Conservation (phyloP, 2,888 invertebrate species). For the Synergus japonicus region DNA sequence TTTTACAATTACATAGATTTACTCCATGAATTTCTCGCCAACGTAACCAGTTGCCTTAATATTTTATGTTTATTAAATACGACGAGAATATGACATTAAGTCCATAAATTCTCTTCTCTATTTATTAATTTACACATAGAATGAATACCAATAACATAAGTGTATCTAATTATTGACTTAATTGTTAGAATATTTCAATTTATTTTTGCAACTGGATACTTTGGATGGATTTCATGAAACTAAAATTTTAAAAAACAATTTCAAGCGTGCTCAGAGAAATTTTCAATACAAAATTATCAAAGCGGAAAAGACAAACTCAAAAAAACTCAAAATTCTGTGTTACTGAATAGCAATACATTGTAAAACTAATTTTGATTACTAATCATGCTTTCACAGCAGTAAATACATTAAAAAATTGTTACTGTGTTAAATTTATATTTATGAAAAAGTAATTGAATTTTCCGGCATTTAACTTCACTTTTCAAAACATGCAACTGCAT, state of each 20-base stretch:
- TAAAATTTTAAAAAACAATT: slow-evolving; percentile 9
- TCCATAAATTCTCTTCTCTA: not conserved
- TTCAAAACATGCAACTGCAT: too few species aligned
- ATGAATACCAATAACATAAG: not conserved
- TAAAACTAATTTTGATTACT: slow-evolving; percentile 13
- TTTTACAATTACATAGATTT: slow-evolving; percentile 35
- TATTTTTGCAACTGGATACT: not conserved
- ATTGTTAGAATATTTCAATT: not conserved
- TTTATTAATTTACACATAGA: not conserved
- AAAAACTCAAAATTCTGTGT: not conserved
- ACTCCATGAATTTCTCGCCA: not conserved
- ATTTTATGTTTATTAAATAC: not conserved
- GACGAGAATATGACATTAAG: not conserved
- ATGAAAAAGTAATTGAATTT: too few species aligned
- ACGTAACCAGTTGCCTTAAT: not conserved
- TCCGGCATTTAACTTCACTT: too few species aligned
- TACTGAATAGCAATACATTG: not conserved
- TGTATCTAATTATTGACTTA: not conserved
- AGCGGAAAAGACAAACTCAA: not conserved
- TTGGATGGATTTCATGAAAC: not conserved
- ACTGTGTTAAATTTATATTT: too few species aligned
- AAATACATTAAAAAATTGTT: too few species aligned
- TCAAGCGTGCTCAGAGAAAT: slow-evolving; percentile 7
- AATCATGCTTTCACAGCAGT: not conserved
- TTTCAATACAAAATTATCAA: slow-evolving; percentile 7